A percentile compares a stretch with the other conserved stretches of the same genome.
Evolutionary conservation across 2,888 invertebrate species (phyloP).

Genomic region (Campoplex capitator): DNA sequence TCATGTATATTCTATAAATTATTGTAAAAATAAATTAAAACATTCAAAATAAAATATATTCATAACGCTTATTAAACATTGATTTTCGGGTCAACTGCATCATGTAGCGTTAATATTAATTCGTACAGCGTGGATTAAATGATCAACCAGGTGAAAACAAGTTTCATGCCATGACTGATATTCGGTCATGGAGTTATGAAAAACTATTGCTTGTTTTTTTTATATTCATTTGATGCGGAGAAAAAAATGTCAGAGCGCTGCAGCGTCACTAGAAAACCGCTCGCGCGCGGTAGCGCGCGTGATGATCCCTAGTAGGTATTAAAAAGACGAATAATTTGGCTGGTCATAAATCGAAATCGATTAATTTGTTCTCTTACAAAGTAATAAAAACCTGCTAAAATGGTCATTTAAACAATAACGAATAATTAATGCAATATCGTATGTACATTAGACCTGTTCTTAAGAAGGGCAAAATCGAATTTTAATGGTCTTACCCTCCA

Average conservation of each 20-base stretch:
- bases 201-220: not conserved
- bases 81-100: not conserved
- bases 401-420: no score
- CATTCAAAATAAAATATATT: slow-evolving; percentile 1
- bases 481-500: no score
- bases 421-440: no score
- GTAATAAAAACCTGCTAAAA: no score
- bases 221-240: not conserved
- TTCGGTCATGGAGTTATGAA: not conserved
- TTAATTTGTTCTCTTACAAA: no score
- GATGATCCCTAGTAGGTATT: no score
- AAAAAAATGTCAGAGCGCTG: not conserved
- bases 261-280: slow-evolving; percentile 10
- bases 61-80: not conserved
- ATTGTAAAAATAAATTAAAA: slow-evolving; percentile 11
- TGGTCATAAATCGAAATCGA: no score
- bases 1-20: slow-evolving; percentile 2
- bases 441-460: no score
- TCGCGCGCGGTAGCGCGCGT: slow-evolving; percentile 5
- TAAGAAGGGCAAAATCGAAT: no score
- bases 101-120: not conserved
- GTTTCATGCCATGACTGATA: not conserved
- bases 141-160: not conserved
- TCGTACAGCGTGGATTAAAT: not conserved
- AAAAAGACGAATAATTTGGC: no score